phyloP scores from a whole-genome alignment of 2,113 vertebrate genomes.

The Pundamilia nyererei region DNA sequence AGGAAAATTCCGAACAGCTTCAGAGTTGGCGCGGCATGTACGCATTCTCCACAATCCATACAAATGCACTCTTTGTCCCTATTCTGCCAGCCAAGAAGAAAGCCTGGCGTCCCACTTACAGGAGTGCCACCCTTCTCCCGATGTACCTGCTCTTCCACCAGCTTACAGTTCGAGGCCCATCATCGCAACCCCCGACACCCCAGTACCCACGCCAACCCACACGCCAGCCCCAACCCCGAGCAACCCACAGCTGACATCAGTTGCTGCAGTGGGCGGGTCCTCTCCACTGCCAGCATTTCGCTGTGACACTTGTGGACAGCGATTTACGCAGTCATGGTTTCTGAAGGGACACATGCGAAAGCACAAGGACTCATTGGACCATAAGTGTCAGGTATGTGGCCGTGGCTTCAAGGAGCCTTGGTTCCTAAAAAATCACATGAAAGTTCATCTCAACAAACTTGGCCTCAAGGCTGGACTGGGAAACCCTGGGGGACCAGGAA shows the following conservation, averaged over 20 bases:
- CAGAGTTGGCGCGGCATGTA: slow-evolving; percentile 83
- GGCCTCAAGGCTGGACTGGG: slow-evolving; percentile 72
- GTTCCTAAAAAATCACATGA: slow-evolving; percentile 97
- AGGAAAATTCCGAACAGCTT: slow-evolving; percentile 88
- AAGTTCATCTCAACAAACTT: slow-evolving; percentile 90
- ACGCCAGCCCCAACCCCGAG: slow-evolving; percentile 40
- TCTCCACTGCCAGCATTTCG: slow-evolving; percentile 77
- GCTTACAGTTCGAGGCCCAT: slow-evolving; percentile 41
- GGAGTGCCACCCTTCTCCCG: slow-evolving; percentile 67
- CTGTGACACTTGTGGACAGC: slow-evolving; percentile 87
- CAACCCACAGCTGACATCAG: slow-evolving; percentile 29
- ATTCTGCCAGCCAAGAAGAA: slow-evolving; percentile 84
- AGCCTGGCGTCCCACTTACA: slow-evolving; percentile 80
- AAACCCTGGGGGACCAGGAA: slow-evolving; percentile 21
- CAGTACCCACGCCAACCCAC: slow-evolving; percentile 47
- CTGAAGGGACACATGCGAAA: slow-evolving; percentile 93
- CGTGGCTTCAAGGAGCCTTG: slow-evolving; percentile 93
- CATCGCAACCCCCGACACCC: slow-evolving; percentile 37
- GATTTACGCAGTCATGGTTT: slow-evolving; percentile 92
- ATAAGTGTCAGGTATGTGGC: slow-evolving; percentile 88
- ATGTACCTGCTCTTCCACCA: slow-evolving; percentile 19
- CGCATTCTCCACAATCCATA: slow-evolving; percentile 89
- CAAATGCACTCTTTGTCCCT: slow-evolving; percentile 86
- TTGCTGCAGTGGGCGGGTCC: slow-evolving; percentile 30
- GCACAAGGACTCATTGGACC: slow-evolving; percentile 91